These are phyloP conservation scores for Albula glossodonta DNA, from an alignment of 2,113 vertebrate genomes.

Conservation along the genomic window DNA sequence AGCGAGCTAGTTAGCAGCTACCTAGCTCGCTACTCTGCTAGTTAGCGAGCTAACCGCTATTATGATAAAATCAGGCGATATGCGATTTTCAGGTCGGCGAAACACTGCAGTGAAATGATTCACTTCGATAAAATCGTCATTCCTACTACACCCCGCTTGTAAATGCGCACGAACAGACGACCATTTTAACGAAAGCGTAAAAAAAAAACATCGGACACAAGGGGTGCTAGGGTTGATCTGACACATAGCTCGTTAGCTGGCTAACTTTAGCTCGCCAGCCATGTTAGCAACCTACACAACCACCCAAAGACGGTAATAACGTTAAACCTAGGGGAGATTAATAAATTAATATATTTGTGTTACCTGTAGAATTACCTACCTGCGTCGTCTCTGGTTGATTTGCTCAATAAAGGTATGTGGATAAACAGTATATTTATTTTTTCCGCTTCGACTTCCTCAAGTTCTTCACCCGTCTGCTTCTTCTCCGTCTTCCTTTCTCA, in stretches of 20 bases:
- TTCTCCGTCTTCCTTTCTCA: conserved; percentile 46
- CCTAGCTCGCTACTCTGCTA: conserved; percentile 59
- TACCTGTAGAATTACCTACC: conserved; percentile 1
- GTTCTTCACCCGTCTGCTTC: conserved; percentile 35
- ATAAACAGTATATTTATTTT: not conserved
- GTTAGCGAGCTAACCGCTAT: conserved; percentile 46
- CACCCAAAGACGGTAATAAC: conserved; percentile 33
- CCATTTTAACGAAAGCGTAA: too few relatives aligned
- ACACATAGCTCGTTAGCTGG: too few relatives aligned
- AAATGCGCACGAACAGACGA: too few relatives aligned
- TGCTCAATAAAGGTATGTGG: not conserved
- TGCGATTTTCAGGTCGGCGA: too few relatives aligned
- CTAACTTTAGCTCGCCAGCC: conserved; percentile 41
- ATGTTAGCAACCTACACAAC: conserved; percentile 53
- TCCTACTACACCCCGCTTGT: too few relatives aligned
- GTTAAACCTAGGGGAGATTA: not conserved
- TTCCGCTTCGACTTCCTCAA: not conserved
- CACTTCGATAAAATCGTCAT: too few relatives aligned
- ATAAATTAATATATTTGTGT: not conserved
- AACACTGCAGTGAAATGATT: too few relatives aligned
- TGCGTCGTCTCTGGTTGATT: not conserved
- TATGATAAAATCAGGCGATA: too few relatives aligned
- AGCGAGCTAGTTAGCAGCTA: not conserved
- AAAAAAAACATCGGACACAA: too few relatives aligned
- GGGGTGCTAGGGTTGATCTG: too few relatives aligned